Conservation (phyloP, 2,113 vertebrate genomes). For the Mus spicilegus region DNA sequence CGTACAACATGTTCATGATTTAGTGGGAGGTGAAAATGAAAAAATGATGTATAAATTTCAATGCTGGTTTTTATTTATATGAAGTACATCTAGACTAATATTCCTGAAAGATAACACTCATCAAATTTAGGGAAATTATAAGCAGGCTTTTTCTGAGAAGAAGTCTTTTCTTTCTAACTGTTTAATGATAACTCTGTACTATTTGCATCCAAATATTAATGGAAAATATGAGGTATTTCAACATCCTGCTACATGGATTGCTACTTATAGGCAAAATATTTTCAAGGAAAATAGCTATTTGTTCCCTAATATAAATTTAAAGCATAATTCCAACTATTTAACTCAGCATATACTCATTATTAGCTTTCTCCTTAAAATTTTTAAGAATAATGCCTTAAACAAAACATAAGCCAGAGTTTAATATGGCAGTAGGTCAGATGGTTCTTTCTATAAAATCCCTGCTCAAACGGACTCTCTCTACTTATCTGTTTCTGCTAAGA, state of each 20-base stretch:
- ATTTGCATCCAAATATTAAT: constrained; percentile 33
- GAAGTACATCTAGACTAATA: neutral
- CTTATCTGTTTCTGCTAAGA: neutral
- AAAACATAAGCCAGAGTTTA: neutral
- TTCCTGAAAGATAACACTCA: neutral
- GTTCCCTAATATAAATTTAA: constrained; percentile 17
- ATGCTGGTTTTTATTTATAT: constrained; percentile 15
- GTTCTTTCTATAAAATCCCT: constrained; percentile 8
- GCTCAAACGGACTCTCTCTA: neutral
- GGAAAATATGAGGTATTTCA: neutral
- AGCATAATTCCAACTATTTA: neutral
- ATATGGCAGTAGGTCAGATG: neutral
- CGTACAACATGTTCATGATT: neutral
- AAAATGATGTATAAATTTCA: neutral
- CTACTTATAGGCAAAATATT: neutral
- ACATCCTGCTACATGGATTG: neutral
- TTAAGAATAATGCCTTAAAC: neutral
- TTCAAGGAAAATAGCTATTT: constrained; percentile 7
- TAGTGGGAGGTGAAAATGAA: neutral
- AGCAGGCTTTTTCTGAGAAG: neutral
- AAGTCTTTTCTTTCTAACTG: neutral
- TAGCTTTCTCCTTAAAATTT: neutral
- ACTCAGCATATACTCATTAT: constrained; percentile 1
- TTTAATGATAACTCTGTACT: neutral
- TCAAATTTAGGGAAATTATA: neutral